Base-by-base conservation (phyloP, 2,888 invertebrate species). In the Petrophora chlorosata region DNA sequence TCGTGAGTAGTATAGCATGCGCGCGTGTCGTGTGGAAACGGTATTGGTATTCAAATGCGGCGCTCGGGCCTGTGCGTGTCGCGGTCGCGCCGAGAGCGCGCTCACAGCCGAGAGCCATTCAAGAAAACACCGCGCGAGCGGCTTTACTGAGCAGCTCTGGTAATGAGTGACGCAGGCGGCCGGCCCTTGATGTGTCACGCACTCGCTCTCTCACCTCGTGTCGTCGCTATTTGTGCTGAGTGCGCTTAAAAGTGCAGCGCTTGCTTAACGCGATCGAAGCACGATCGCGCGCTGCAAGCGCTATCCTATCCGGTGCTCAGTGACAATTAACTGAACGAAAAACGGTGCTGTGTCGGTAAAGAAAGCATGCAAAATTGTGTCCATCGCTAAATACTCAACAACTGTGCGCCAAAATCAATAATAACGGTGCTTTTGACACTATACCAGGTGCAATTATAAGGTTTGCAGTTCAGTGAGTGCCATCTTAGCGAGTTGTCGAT, bases 21-120 rank as follows among this genome's bases (percentile, higher is more conserved):
- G 88, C 90, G 87, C 86, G 88, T 89, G 88, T 89, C 78, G 84
- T 87, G 90, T 89, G 76, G 82, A 78, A 79, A 82, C 80, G 90
- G 92, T 92, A 93, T 93, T 93, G 93, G 93, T 93, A 93, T 93
- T 93, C 93, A 93, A 93, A 93, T 93, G 93, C 92, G 90, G 88
- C 88, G 86, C 85, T 89, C 87, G 88, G 85, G 86, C 84, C 83
- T 73, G 84, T 85, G 87, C 79, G 80, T 82, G 85, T 77, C 53
- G 70, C 63, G 67, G 61, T 65, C 61, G 67, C 58, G 66, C 65
- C 70, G 68, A 61, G 33, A 46, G 56, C 63, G 61, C 53, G 58
- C 47, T 44, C 61, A n/a, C n/a, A 8, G 46, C 13, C 29, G 12
- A 19, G 10, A 26, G 22, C 48, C 44, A 36, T 23, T 23, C 33